Evolutionary conservation across 2,797 vertebrate genomes (phyloP).

Genomic region (Neoniphon sammara): DNA sequence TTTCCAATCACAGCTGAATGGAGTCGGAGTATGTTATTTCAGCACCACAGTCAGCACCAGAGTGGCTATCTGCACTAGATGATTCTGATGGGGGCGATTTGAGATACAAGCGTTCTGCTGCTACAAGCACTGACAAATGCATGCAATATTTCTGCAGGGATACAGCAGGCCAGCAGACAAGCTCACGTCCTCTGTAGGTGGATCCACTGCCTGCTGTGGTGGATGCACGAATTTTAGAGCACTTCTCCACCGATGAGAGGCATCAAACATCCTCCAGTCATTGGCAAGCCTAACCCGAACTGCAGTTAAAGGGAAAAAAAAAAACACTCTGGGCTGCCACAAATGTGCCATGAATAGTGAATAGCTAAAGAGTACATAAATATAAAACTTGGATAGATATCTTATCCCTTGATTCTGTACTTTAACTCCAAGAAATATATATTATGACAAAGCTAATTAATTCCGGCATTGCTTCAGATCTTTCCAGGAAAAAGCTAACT

Average conservation of each 20-base stretch:
- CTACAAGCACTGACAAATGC: slow-evolving; percentile 69
- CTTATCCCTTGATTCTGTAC: background rate
- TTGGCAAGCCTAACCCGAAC: background rate
- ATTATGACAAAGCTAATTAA: no score
- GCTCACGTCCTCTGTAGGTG: slow-evolving; percentile 60
- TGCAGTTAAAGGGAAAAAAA: background rate
- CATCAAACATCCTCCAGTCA: background rate
- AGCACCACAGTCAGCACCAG: slow-evolving; percentile 57
- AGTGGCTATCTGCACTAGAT: slow-evolving; percentile 65
- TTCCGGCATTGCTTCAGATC: background rate
- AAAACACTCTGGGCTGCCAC: background rate
- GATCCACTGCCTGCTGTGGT: slow-evolving; percentile 53
- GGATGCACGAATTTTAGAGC: slow-evolving; percentile 46
- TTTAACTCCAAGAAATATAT: background rate
- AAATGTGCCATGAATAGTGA: background rate
- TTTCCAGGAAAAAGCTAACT: no score
- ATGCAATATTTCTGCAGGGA: slow-evolving; percentile 60
- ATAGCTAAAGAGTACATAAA: background rate
- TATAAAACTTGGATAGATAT: background rate
- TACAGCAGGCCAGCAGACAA: slow-evolving; percentile 54
- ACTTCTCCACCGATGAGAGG: slow-evolving; percentile 14
- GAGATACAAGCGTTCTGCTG: slow-evolving; percentile 64
- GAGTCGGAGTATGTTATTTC: slow-evolving; percentile 76
- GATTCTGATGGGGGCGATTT: slow-evolving; percentile 72
- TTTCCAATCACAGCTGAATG: slow-evolving; percentile 80